A percentile compares a stretch with the other conserved stretches of the same genome.
Conservation (phyloP, 2,113 vertebrate species). For the Myrmecobius fasciatus region DNA sequence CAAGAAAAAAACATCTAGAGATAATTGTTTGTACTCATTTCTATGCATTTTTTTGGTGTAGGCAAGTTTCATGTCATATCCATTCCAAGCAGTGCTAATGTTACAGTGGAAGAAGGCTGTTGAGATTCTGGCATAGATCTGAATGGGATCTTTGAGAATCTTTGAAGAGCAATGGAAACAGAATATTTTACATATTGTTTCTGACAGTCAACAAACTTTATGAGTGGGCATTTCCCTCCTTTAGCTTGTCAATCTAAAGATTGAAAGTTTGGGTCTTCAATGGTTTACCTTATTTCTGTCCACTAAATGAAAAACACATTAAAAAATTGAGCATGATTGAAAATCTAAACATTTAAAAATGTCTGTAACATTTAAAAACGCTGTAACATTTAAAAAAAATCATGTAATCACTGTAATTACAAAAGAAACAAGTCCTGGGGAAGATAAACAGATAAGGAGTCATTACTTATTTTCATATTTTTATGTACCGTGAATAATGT, state of each 20-base stretch:
- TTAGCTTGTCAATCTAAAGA: not conserved
- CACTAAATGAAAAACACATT: slow-evolving; percentile 22
- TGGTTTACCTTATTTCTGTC: not conserved
- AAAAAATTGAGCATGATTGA: slow-evolving; percentile 20
- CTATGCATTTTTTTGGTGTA: not conserved
- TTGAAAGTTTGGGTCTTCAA: not conserved
- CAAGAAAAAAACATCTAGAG: not conserved
- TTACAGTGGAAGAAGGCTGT: not conserved
- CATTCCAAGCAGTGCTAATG: not conserved
- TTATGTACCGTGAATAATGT: slow-evolving; percentile 20
- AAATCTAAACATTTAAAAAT: slow-evolving; percentile 28
- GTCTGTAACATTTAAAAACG: no score
- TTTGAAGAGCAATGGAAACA: not conserved
- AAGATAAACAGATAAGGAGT: slow-evolving; percentile 4
- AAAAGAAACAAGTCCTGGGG: slow-evolving; percentile 42
- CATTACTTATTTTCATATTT: slow-evolving; percentile 50
- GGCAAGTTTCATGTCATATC: not conserved
- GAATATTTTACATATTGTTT: not conserved
- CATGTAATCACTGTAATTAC: slow-evolving; percentile 18
- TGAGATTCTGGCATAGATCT: not conserved
- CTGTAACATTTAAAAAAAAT: slow-evolving; percentile 40
- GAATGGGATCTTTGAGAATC: not conserved
- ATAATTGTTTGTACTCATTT: not conserved
- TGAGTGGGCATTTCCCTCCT: not conserved
- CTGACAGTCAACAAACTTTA: not conserved